Percentiles rank a stretch among this genome's conserved stretches.
Evolutionary conservation across 2,113 vertebrate genomes (phyloP).

Genomic region (Todiramphus chloris): DNA sequence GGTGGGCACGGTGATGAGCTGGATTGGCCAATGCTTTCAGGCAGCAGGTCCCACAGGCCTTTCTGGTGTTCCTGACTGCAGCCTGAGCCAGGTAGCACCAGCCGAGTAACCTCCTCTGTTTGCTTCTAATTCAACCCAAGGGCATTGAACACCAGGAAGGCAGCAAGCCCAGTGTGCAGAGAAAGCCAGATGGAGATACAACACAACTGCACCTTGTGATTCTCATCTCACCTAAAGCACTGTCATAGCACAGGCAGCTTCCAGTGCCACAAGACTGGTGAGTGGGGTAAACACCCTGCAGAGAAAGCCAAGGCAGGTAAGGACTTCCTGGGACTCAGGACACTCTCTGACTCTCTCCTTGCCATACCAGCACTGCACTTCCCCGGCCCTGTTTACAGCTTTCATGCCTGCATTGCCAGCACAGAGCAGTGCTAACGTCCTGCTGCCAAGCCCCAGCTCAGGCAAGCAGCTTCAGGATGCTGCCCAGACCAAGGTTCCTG

Average conservation of each 20-base stretch:
- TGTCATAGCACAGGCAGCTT: background rate
- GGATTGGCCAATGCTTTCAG: background rate
- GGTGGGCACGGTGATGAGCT: background rate
- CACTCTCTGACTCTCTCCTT: background rate
- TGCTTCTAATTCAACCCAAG: background rate
- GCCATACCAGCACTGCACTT: rapidly evolving
- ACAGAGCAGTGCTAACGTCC: background rate
- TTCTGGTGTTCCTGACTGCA: background rate
- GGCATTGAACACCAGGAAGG: background rate
- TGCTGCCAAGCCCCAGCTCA: background rate
- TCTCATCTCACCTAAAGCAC: background rate
- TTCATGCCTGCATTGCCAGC: rapidly evolving
- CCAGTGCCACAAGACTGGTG: background rate
- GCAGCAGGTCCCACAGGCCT: background rate
- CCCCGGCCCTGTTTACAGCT: background rate
- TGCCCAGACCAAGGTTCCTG: background rate
- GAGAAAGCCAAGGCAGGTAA: background rate
- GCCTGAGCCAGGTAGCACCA: background rate
- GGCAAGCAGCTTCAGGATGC: background rate
- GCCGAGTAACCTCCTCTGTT: rapidly evolving
- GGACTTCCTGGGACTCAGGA: background rate
- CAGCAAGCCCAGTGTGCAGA: background rate
- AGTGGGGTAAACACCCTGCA: background rate
- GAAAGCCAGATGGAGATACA: background rate
- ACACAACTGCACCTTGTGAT: too few relatives aligned